Percentiles rank a stretch among this genome's conserved stretches.
These are phyloP conservation scores for Mesaphorura yosii DNA, from an alignment of 1,140 invertebrate genomes.

Conservation along the genomic window DNA sequence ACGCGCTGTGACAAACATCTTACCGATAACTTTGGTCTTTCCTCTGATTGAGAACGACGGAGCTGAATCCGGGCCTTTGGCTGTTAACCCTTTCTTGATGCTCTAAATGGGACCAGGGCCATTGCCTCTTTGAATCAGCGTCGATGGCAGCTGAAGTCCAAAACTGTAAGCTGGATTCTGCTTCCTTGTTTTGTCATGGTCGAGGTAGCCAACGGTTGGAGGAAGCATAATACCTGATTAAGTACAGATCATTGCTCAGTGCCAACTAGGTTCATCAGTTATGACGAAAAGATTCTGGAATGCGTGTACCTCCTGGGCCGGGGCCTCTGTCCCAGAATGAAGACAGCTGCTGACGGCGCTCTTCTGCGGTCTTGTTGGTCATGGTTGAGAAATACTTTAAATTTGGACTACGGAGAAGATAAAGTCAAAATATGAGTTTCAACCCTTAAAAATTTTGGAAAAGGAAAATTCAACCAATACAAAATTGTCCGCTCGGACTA, in stretches of 20 bases:
- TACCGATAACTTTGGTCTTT: constrained; percentile 16
- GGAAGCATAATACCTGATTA: constrained; percentile 19
- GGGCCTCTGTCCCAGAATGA: constrained; percentile 16
- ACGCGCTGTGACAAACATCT: neutral
- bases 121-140: constrained; percentile 8
- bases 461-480: no score
- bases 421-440: no score
- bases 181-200: constrained; percentile 19
- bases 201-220: constrained; percentile 17
- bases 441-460: no score
- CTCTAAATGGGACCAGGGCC: constrained; percentile 23
- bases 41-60: constrained; percentile 11
- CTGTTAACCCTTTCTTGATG: constrained; percentile 22
- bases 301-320: no score
- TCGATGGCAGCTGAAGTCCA: constrained; percentile 13
- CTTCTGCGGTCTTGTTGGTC: constrained; percentile 4
- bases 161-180: constrained; percentile 24
- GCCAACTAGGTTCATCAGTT: no score
- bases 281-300: no score
- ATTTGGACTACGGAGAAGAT: no score
- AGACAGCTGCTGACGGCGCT: neutral
- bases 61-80: constrained; percentile 15
- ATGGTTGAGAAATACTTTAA: no score
- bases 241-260: no score
- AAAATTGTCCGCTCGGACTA: no score